Conservation (phyloP, 2,797 vertebrate species). For the Okamejei kenojei region DNA sequence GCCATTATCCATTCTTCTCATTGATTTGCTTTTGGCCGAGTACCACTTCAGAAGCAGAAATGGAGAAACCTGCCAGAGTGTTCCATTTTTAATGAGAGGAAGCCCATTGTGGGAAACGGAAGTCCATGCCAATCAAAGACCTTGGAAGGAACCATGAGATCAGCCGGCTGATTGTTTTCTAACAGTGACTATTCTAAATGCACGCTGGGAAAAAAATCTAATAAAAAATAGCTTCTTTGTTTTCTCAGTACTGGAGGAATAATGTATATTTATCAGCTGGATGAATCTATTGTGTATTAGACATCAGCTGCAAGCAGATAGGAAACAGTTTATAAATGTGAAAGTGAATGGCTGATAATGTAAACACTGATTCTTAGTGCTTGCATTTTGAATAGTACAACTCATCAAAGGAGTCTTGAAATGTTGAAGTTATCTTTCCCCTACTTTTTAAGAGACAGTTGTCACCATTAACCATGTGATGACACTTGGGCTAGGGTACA, state of each 20-base stretch:
- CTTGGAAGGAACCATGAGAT: conserved; percentile 45
- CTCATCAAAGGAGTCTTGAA: neutral
- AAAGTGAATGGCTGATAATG: neutral
- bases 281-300: neutral
- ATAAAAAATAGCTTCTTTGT: neutral
- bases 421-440: neutral
- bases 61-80: conserved; percentile 55
- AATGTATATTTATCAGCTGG: neutral
- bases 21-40: conserved; percentile 34
- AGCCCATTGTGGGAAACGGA: conserved; percentile 57
- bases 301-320: neutral
- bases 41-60: conserved; percentile 55
- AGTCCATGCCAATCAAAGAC: conserved; percentile 52
- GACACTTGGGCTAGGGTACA: too few relatives aligned
- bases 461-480: neutral
- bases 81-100: conserved; percentile 59
- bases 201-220: neutral
- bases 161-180: conserved; percentile 44
- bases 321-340: neutral
- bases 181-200: conserved; percentile 44
- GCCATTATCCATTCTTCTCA: conserved; percentile 24
- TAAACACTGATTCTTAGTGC: neutral
- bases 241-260: neutral
- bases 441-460: neutral
- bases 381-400: neutral